Evolutionary conservation across 2,888 invertebrate species (phyloP).

Genomic region (Drosophila nr. medialis): DNA sequence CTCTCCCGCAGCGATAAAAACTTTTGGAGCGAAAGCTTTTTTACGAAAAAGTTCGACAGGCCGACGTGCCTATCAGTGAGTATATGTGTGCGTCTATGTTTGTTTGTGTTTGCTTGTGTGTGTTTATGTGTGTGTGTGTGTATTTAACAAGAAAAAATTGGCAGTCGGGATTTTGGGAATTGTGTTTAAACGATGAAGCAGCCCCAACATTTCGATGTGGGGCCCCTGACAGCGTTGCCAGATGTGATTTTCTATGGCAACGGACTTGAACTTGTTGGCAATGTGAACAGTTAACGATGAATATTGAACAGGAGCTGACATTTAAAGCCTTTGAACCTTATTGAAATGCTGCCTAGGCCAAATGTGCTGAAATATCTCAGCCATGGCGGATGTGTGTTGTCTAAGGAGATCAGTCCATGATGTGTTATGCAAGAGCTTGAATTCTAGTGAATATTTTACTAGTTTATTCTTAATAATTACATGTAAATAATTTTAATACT

Average conservation of each 20-base stretch:
- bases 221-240: conserved; percentile 65
- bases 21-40: conserved; percentile 75
- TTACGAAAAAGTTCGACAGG: conserved; percentile 58
- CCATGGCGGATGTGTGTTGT: conserved; percentile 10
- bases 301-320: conserved; percentile 17
- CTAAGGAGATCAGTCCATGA: too few species aligned
- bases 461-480: not conserved
- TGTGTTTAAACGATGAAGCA: conserved; percentile 52
- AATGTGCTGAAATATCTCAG: not conserved
- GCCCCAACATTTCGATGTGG: not conserved
- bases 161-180: conserved; percentile 71
- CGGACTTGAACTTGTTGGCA: conserved; percentile 69
- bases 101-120: not conserved
- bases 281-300: conserved; percentile 9
- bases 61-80: conserved; percentile 39
- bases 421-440: not conserved
- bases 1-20: conserved; percentile 50
- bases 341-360: not conserved
- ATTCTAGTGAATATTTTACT: not conserved
- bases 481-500: not conserved
- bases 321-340: not conserved
- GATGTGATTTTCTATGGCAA: conserved; percentile 51
- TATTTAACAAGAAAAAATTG: conserved; percentile 69
- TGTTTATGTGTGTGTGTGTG: conserved; percentile 33
- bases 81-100: conserved; percentile 4